Conservation (phyloP, 2,888 invertebrate species). For the Drosophila percnosoma region DNA sequence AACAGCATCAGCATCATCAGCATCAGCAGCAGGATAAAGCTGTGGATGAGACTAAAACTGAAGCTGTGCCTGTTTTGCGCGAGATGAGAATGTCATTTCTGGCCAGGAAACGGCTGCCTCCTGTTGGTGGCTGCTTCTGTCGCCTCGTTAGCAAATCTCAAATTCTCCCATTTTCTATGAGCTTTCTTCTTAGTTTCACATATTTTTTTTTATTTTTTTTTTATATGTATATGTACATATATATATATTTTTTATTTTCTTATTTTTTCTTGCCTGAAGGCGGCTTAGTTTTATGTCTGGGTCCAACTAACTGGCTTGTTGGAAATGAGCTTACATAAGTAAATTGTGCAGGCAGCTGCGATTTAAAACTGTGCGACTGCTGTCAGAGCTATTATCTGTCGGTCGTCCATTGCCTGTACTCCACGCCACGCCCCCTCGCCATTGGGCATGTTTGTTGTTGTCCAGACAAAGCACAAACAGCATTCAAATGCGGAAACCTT, state of each 20-base stretch:
- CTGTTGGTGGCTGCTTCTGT: constrained; percentile 28
- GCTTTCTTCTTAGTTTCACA: constrained; percentile 3
- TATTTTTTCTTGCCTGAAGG: background rate
- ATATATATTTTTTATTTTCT: background rate
- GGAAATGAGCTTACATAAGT: constrained; percentile 62
- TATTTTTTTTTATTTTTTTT: background rate
- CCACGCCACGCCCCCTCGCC: background rate
- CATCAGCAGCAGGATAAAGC: constrained; percentile 10
- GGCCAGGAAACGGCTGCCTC: constrained; percentile 60
- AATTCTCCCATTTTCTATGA: constrained; percentile 30
- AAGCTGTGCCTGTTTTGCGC: constrained; percentile 3
- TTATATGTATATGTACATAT: background rate
- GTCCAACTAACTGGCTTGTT: constrained; percentile 63
- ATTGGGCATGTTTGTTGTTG: constrained; percentile 18
- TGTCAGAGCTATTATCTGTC: constrained; percentile 50
- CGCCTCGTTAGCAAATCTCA: constrained; percentile 57
- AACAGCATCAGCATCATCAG: background rate
- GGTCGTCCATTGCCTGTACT: constrained; percentile 10
- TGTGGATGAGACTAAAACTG: constrained; percentile 5
- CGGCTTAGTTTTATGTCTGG: constrained; percentile 56
- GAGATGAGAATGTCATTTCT: constrained; percentile 58
- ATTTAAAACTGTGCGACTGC: constrained; percentile 44
- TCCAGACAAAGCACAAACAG: constrained; percentile 42
- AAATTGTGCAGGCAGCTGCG: constrained; percentile 51
- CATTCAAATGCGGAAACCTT: constrained; percentile 69